phyloP scores from a whole-genome alignment of 2,888 invertebrate genomes.

The Drosophila antonietae region DNA sequence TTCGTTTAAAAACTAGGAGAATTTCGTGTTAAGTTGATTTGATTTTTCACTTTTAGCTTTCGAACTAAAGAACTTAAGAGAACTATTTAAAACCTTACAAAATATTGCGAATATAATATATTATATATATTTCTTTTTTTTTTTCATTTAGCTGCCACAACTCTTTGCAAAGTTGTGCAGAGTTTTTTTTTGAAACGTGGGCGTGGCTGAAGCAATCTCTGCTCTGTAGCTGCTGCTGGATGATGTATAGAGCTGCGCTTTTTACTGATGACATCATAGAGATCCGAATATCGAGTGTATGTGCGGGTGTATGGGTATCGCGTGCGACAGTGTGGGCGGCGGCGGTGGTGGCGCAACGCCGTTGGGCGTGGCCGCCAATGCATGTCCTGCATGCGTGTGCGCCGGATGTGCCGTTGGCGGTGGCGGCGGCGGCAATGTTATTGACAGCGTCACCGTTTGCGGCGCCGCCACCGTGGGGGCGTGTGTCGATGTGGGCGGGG shows the following conservation, averaged over 20 bases:
- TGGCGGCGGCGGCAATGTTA: conserved; percentile 82
- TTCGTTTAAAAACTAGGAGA: conserved; percentile 45
- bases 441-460: conserved; percentile 83
- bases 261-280: conserved; percentile 84
- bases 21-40: conserved; percentile 36
- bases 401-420: conserved; percentile 71
- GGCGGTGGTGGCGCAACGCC: conserved; percentile 74
- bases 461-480: conserved; percentile 80
- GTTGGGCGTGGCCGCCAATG: conserved; percentile 64
- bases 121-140: neutral
- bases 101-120: conserved; percentile 26
- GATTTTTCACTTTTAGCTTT: conserved; percentile 12
- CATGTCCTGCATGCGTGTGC: conserved; percentile 76
- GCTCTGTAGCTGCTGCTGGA: conserved; percentile 1
- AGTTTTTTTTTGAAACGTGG: conserved; percentile 16
- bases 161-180: neutral
- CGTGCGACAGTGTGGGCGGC: conserved; percentile 81
- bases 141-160: neutral
- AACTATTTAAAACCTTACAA: conserved; percentile 39
- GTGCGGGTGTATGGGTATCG: conserved; percentile 84
- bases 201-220: conserved; percentile 46
- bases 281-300: conserved; percentile 85
- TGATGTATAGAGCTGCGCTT: conserved; percentile 39
- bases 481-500: conserved; percentile 65
- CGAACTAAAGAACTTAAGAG: conserved; percentile 50